phyloP scores from a whole-genome alignment of 1,140 invertebrate genomes.

The Glomeris maerens region DNA sequence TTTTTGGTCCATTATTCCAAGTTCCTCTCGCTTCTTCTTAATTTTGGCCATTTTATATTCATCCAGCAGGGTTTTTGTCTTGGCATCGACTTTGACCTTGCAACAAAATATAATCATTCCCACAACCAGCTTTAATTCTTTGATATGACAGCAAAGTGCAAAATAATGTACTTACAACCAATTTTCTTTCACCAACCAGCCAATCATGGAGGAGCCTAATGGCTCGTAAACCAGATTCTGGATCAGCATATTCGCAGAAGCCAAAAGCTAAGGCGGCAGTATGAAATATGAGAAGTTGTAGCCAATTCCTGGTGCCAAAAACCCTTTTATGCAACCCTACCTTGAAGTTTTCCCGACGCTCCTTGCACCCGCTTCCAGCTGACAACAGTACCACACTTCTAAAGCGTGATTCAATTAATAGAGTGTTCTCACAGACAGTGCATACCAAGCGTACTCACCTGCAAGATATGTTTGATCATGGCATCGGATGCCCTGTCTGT shows the following conservation, averaged over 20 bases:
- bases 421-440: not conserved
- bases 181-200: constrained; percentile 78
- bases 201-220: constrained; percentile 87
- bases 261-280: constrained; percentile 60
- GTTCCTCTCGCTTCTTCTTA: constrained; percentile 6
- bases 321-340: constrained; percentile 19
- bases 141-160: not conserved
- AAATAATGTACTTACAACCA: constrained; percentile 49
- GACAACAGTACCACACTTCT: constrained; percentile 40
- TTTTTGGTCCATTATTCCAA: not conserved
- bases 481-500: constrained; percentile 86
- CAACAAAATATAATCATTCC: not conserved
- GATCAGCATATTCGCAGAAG: constrained; percentile 91
- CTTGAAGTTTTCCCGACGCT: constrained; percentile 46
- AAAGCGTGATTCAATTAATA: not conserved
- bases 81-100: constrained; percentile 84
- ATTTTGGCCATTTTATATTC: constrained; percentile 57
- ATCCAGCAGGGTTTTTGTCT: constrained; percentile 85
- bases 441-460: constrained; percentile 24
- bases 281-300: not conserved
- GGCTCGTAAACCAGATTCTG: constrained; percentile 84
- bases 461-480: constrained; percentile 83
- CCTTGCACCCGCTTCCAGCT: constrained; percentile 95
- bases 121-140: not conserved
- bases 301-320: not conserved